Base-by-base conservation (phyloP, 2,888 invertebrate genomes). In the Rhingia rostrata region DNA sequence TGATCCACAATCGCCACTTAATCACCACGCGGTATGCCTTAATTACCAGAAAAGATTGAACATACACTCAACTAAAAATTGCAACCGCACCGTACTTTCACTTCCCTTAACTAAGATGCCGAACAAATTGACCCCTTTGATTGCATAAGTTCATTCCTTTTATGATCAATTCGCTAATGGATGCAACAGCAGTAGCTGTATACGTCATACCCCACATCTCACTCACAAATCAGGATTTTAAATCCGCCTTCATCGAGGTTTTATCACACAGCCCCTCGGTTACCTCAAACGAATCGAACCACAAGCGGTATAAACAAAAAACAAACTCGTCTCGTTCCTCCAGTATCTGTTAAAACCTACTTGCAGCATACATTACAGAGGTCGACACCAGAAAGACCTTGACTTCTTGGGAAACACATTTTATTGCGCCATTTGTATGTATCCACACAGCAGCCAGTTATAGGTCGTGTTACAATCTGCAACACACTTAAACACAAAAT, bases 381-480 rank as follows among this genome's bases (percentile, higher is more conserved):
- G 78, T 73, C 78, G 82, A 66, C 47, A 72, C 72, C 78, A 51
- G 22, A 22, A 64, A 73, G 79, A 79, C 83, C 83, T 83, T 83
- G 83, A 83, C 83, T 83, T 83, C 78, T 49, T 41, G 43, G 43
- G 9, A 49, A 43, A 2, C 22, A 22, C 39, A 47, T 33, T 45
- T 32, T 9, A 64, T 81, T 64, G 66, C 72, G 37, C 58, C 64
- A 73, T 22, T 47, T 32, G 7, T 39, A 47, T 3, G 22, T 22
- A 22, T 22, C 22, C 22, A 41, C 58, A 37, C 4, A 39, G n/a
- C n/a, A 35, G 22, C 41, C 41, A 67, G 41, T 33, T 22, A 22
- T 43, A 41, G 66, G 47, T 58, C 37, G 58, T 58, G 58, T 7
- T 39, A 58, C 33, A 56, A 4, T 10, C 3, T 41, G 4, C n/a